Percentiles rank a stretch among this genome's conserved stretches.
These are phyloP conservation scores for Steinernema scapterisci DNA, from an alignment of 2,888 invertebrate species.

Conservation along the genomic window DNA sequence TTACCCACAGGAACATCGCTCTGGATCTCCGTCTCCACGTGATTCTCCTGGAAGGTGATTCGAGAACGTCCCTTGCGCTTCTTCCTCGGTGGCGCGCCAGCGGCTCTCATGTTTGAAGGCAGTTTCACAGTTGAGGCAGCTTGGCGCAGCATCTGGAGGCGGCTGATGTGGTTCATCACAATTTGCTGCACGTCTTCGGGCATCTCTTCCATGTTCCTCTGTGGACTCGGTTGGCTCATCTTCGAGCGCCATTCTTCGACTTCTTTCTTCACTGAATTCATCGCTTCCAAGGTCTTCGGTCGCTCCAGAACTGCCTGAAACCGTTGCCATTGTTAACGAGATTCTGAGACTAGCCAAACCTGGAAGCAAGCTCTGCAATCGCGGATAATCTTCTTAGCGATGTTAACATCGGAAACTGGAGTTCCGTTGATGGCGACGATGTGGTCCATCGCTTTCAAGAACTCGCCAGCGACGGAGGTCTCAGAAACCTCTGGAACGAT, in stretches of 20 bases:
- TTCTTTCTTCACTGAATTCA: slow-evolving; percentile 1
- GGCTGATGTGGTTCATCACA: neutral
- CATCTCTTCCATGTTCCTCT: slow-evolving; percentile 7
- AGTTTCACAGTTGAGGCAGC: too few species aligned
- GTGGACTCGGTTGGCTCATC: neutral
- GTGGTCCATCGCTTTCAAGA: slow-evolving; percentile 7
- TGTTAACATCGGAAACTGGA: slow-evolving; percentile 6
- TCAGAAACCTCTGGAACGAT: neutral
- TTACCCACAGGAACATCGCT: neutral
- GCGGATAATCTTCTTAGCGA: slow-evolving; percentile 23
- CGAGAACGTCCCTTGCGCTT: too few species aligned
- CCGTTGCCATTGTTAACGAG: too few species aligned
- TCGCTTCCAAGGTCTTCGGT: slow-evolving; percentile 10
- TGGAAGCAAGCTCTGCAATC: slow-evolving; percentile 7
- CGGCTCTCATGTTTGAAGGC: too few species aligned
- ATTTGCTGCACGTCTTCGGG: slow-evolving; percentile 16
- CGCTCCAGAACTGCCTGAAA: slow-evolving; percentile 15
- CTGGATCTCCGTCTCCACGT: slow-evolving; percentile 6
- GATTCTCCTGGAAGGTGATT: neutral
- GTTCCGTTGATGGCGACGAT: slow-evolving; percentile 11
- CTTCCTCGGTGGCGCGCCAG: too few species aligned
- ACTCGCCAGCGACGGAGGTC: slow-evolving; percentile 10
- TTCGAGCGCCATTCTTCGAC: slow-evolving; percentile 5
- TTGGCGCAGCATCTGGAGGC: neutral
- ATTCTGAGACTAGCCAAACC: neutral